These are phyloP conservation scores for Drosophila pseudoananassae DNA, from an alignment of 1,140 invertebrate genomes.

Conservation along the genomic window DNA sequence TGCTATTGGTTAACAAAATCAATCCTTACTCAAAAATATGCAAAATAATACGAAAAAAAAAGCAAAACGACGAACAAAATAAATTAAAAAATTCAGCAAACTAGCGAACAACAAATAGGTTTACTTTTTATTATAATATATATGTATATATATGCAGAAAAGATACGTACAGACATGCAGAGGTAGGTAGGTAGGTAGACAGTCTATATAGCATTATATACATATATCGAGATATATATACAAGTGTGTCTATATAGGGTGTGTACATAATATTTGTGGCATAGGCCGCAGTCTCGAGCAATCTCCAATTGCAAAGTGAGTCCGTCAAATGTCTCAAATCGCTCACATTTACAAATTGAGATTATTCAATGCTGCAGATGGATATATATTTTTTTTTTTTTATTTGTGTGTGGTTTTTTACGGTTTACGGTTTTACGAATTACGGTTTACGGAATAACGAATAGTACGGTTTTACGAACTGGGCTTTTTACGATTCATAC, in stretches of 20 bases:
- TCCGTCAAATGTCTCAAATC: constrained; percentile 66
- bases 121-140: background rate
- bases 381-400: constrained; percentile 20
- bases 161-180: constrained; percentile 28
- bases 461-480: constrained; percentile 39
- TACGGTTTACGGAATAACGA: constrained; percentile 47
- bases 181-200: constrained; percentile 17
- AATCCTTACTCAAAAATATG: constrained; percentile 25
- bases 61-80: constrained; percentile 13
- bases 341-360: constrained; percentile 85
- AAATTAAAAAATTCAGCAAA: background rate
- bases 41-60: constrained; percentile 34
- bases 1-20: background rate
- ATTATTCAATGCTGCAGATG: constrained; percentile 83
- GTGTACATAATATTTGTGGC: constrained; percentile 72
- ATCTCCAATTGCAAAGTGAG: constrained; percentile 84
- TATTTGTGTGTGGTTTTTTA: constrained; percentile 5
- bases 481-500: constrained; percentile 19
- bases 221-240: constrained; percentile 78
- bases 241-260: constrained; percentile 16
- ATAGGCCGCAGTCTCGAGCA: constrained; percentile 78
- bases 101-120: background rate
- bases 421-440: constrained; percentile 27
- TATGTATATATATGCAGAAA: constrained; percentile 9
- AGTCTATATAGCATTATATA: constrained; percentile 24